A percentile compares a stretch with the other conserved stretches of the same genome.
Conservation (phyloP, 2,888 invertebrate genomes). For the Oegoconia quadripuncta region DNA sequence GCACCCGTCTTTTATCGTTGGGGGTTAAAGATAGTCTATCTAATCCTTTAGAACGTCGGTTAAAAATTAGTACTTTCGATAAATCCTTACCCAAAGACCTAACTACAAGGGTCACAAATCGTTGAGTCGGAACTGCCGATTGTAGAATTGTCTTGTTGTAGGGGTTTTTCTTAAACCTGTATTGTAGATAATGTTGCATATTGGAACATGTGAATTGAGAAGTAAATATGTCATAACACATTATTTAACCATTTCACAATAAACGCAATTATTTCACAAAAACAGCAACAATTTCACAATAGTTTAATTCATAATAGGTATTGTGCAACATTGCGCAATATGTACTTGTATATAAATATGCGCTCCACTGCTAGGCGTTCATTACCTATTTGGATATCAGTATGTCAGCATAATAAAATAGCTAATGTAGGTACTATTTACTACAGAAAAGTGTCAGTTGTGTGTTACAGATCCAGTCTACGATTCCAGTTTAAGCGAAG, state of each 20-base stretch:
- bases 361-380: neutral
- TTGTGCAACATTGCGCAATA: slow-evolving; percentile 16
- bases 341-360: slow-evolving; percentile 5
- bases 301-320: slow-evolving; percentile 8
- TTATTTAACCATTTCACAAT: slow-evolving; percentile 7
- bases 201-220: no score
- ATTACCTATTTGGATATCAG: neutral
- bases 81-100: no score
- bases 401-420: neutral
- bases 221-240: no score
- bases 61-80: no score
- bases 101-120: no score
- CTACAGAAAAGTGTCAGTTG: slow-evolving; percentile 1
- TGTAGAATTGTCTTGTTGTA: no score
- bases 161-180: no score
- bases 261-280: slow-evolving; percentile 8
- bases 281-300: slow-evolving; percentile 6
- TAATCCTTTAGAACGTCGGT: no score
- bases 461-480: slow-evolving; percentile 9
- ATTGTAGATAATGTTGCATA: no score
- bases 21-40: no score
- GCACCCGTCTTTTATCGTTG: no score
- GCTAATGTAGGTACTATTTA: neutral
- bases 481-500: neutral
- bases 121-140: no score